Percentiles rank a stretch among this genome's conserved stretches.
Evolutionary conservation across 2,113 vertebrate species (phyloP).

Genomic region (Colinus virginianus): DNA sequence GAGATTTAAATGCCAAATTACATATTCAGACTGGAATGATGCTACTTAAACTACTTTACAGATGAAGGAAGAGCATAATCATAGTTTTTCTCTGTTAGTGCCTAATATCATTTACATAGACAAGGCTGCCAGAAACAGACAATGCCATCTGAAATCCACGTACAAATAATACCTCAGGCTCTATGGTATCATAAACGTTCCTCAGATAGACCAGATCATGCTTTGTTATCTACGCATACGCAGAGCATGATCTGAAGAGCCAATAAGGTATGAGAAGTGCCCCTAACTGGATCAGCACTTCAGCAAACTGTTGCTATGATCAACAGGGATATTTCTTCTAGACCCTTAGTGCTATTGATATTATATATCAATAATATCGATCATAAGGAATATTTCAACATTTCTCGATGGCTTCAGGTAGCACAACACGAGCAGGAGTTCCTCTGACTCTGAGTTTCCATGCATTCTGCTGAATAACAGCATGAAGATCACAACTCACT

Average conservation of each 20-base stretch:
- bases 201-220: not conserved
- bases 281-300: not conserved
- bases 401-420: not conserved
- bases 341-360: not conserved
- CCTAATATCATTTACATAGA: not conserved
- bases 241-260: accelerated
- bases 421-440: not conserved
- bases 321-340: not conserved
- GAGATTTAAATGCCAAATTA: conserved; percentile 63
- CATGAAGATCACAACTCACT: not conserved
- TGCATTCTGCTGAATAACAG: not conserved
- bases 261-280: accelerated
- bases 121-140: not conserved
- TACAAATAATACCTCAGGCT: not conserved
- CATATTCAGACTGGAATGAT: conserved; percentile 24
- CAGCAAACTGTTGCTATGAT: not conserved
- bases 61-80: conserved; percentile 3
- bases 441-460: not conserved
- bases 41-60: not conserved
- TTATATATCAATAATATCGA: no score
- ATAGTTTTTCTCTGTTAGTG: not conserved
- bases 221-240: no score
- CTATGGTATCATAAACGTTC: not conserved
- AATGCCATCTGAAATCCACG: not conserved
- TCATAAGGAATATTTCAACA: no score